Conservation (phyloP, 2,113 vertebrate species). For the Scomber scombrus region DNA sequence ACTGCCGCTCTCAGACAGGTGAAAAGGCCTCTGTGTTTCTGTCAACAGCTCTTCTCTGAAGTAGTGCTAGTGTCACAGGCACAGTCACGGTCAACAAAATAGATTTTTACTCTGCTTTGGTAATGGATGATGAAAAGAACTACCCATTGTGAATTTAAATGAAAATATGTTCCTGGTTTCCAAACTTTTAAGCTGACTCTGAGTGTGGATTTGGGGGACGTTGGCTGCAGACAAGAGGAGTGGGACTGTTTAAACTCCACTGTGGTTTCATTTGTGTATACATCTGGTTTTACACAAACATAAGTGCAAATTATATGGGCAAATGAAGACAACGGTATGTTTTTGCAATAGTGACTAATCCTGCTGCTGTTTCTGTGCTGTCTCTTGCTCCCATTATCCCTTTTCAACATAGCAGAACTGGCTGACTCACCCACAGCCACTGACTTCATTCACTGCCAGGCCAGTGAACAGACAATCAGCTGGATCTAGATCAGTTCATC, state of each 20-base stretch:
- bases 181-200: slow-evolving; percentile 29
- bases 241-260: slow-evolving; percentile 39
- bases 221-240: slow-evolving; percentile 19
- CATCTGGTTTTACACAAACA: slow-evolving; percentile 59
- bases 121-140: slow-evolving; percentile 2
- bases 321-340: slow-evolving; percentile 37
- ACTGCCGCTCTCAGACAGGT: slow-evolving; percentile 32
- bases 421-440: slow-evolving; percentile 44
- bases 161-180: slow-evolving; percentile 20
- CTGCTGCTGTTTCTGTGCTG: slow-evolving; percentile 3
- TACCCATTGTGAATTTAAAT: not conserved
- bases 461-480: slow-evolving; percentile 52
- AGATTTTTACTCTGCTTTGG: not conserved
- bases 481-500: slow-evolving; percentile 56
- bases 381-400: slow-evolving; percentile 49
- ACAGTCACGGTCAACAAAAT: slow-evolving; percentile 12
- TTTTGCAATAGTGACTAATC: slow-evolving; percentile 58
- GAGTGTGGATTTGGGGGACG: slow-evolving; percentile 19
- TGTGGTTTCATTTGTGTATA: slow-evolving; percentile 50
- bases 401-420: slow-evolving; percentile 61
- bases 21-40: slow-evolving; percentile 17
- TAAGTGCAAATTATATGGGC: slow-evolving; percentile 30
- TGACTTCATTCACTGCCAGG: slow-evolving; percentile 33
- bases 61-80: not conserved
- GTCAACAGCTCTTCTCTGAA: not conserved